Evolutionary conservation across 1,140 invertebrate species (phyloP), one percentile per base, ranked within the genome.

Genomic region (Manduca sexta): DNA sequence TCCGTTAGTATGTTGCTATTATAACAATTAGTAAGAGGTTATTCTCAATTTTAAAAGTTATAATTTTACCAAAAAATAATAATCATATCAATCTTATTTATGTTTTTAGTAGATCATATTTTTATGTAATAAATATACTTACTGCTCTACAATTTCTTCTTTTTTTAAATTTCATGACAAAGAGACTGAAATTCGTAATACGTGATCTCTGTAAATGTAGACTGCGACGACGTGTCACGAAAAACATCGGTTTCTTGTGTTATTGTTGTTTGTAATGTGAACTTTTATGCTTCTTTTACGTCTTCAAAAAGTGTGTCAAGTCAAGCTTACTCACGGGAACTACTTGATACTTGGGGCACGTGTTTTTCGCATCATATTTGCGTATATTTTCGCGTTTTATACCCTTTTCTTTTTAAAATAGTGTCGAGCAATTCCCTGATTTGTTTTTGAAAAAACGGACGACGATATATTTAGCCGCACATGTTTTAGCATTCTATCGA

Each of bases 161-260:
- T 56, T 63, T 52, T 49, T n/a, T n/a, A n/a, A n/a, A n/a, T n/a
- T n/a, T 63, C 56, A 53, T 59, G 56, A 52, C 49, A 52, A 51
- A 41, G 34, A 18, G 34, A 30, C 30, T 42, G 35, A 43, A 54
- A 49, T 53, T 53, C 43, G 39, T 45, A 51, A 43, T 45, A 53
- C 39, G 54, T 3, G n/a, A 56, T 40, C 49, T 49, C 33, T 45
- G 56, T 50, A 54, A 65, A 65, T 55, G 46, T 65, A 62, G 58
- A 64, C 52, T 50, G 49, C 43, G 34, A 49, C 42, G 35, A 56
- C 50, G 49, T 45, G 56, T 54, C 41, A 45, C 35, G 31, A 49
- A 44, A 49, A 56, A 57, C 42, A 54, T 63, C 49, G 52, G 52
- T 49, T 45, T 56, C 38, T 34, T 43, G 26, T 15, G 41, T 43